Conservation (phyloP, 2,113 vertebrate species). For the Sinocyclocheilus maitianheensis region DNA sequence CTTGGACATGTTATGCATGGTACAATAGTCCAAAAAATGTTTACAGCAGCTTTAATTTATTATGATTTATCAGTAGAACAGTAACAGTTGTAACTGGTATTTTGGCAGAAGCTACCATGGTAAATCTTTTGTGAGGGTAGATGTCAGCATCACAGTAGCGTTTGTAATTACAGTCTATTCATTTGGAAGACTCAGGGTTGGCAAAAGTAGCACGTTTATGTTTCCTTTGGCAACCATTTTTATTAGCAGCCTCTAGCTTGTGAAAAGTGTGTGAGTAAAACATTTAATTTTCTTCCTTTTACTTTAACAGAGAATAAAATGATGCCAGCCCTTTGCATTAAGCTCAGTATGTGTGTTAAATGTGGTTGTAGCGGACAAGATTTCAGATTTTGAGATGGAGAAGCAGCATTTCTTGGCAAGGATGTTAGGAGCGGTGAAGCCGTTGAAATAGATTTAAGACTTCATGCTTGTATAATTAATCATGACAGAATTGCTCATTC, state of each 20-base stretch:
- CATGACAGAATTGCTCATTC: conserved; percentile 58
- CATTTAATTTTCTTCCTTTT: conserved; percentile 5
- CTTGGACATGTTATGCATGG: not conserved
- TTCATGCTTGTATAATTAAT: conserved; percentile 65
- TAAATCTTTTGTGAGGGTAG: not conserved
- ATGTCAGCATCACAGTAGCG: not conserved
- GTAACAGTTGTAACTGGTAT: not conserved
- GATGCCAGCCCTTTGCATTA: conserved; percentile 52
- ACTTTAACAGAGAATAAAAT: conserved; percentile 13
- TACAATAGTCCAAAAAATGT: not conserved
- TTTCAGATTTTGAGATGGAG: conserved; percentile 65
- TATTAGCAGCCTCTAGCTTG: conserved; percentile 31
- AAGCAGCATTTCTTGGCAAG: conserved; percentile 67
- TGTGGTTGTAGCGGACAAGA: conserved; percentile 52
- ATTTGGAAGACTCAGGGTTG: conserved; percentile 4
- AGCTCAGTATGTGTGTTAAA: conserved; percentile 58
- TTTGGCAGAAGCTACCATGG: not conserved
- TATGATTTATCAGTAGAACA: not conserved
- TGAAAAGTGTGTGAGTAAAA: conserved; percentile 27
- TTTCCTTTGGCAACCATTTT: conserved; percentile 24
- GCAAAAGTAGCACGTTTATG: conserved; percentile 10
- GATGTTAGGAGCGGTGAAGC: conserved; percentile 59
- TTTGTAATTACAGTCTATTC: not conserved
- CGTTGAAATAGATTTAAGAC: conserved; percentile 59
- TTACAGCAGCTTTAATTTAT: not conserved